Percentiles rank a stretch among this genome's conserved stretches.
Evolutionary conservation across 2,797 vertebrate species (phyloP).

Genomic region (Acanthurus tractus): DNA sequence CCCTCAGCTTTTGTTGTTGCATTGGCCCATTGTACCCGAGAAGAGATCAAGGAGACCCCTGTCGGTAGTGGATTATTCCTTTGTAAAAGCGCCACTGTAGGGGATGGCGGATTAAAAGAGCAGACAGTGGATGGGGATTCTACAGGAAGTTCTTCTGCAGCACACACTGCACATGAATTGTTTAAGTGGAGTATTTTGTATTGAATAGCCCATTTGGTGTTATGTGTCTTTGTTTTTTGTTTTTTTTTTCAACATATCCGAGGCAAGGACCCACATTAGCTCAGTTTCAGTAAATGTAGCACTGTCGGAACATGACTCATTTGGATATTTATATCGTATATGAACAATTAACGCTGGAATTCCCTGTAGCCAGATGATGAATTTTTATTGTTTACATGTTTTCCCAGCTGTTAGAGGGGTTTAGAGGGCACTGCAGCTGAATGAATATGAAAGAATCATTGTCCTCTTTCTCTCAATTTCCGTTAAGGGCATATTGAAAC

Average conservation of each 20-base stretch:
- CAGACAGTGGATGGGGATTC: constrained; percentile 77
- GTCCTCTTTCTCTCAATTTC: constrained; percentile 47
- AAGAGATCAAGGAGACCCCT: constrained; percentile 83
- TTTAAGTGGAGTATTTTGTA: constrained; percentile 61
- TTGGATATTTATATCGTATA: constrained; percentile 45
- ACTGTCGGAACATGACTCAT: constrained; percentile 35
- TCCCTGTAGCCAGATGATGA: constrained; percentile 49
- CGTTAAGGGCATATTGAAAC: constrained; percentile 36
- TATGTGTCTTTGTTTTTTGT: constrained; percentile 24
- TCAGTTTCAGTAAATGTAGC: constrained; percentile 31
- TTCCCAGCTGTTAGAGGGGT: constrained; percentile 47
- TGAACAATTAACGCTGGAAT: constrained; percentile 49
- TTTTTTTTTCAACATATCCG: background rate
- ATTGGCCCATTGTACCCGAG: constrained; percentile 79
- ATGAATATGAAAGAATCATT: constrained; percentile 51
- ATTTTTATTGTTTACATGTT: constrained; percentile 66
- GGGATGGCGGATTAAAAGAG: constrained; percentile 83
- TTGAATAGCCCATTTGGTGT: constrained; percentile 39
- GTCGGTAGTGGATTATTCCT: constrained; percentile 82
- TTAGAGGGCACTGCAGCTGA: constrained; percentile 49
- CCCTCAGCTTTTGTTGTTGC: constrained; percentile 80
- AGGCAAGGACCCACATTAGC: constrained; percentile 12
- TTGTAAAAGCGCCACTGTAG: constrained; percentile 79
- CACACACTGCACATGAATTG: constrained; percentile 61
- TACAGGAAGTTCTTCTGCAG: constrained; percentile 75